These are phyloP conservation scores for Peromyscus nudipes DNA, from an alignment of 2,797 vertebrate genomes.

Conservation along the genomic window DNA sequence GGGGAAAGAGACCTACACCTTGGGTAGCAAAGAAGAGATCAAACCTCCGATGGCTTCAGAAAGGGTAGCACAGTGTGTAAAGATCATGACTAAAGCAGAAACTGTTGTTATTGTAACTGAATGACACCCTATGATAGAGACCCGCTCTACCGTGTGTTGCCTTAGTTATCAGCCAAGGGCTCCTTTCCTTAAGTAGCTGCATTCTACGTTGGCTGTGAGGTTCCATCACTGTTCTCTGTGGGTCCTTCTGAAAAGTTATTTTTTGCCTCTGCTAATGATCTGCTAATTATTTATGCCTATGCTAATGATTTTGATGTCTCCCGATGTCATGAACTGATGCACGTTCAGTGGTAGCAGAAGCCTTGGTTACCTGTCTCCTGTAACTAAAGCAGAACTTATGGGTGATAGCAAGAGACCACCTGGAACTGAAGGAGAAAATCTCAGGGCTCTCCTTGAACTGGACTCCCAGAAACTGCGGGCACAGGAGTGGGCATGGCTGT, in stretches of 20 bases:
- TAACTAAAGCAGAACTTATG: not conserved
- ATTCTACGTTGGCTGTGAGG: slow-evolving; percentile 3
- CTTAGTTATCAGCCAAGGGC: slow-evolving; percentile 25
- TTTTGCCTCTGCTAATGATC: not conserved
- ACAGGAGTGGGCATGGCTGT: not conserved
- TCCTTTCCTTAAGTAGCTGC: slow-evolving; percentile 36
- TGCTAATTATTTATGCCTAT: not conserved
- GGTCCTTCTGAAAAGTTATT: slow-evolving; percentile 13
- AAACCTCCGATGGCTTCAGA: not conserved
- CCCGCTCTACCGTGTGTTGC: not conserved
- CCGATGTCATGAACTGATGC: not conserved
- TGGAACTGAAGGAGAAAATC: not conserved
- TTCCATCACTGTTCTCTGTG: slow-evolving; percentile 15
- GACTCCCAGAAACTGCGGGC: not conserved
- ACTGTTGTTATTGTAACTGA: not conserved
- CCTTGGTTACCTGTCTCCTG: not conserved
- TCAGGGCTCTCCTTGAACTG: not conserved
- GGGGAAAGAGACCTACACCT: not conserved
- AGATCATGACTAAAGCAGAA: not conserved
- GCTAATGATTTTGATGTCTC: not conserved
- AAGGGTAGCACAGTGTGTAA: not conserved
- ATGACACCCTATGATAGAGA: not conserved
- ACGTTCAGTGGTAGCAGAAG: not conserved
- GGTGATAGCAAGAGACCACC: not conserved
- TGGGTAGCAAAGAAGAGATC: not conserved